Base-by-base conservation (phyloP, 2,888 invertebrate genomes). In the Lysandra bellargus region DNA sequence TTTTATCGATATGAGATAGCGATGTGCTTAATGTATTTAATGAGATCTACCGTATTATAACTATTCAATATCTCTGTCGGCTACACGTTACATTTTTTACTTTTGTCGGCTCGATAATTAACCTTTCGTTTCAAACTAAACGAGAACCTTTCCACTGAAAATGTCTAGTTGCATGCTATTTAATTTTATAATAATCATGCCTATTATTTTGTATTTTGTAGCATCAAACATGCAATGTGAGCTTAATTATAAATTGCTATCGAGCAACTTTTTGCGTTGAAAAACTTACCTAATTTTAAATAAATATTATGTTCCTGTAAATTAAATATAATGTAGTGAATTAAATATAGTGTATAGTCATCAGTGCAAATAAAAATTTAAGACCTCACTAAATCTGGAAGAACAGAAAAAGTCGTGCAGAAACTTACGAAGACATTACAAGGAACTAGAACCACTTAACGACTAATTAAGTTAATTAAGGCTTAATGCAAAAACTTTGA, bases 1-100 rank as follows among this genome's bases (percentile, higher is more conserved):
- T 57, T 76, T 76, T 76, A 53, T 76, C 76, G 75, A 75, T 53
- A 75, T 53, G 53, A 44, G 75, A 49, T 75, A 75, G 75, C 49
- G 75, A 75, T 49, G 75, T 75, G 23, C 75, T 75, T 75, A 75
- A 49, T 12, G 75, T n/a, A 49, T 12, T 75, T 75, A 30, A 49
- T 49, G 49, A 75, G 49, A 44, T 49, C 23, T 23, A 75, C 30
- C 49, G 49, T 23, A 75, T 75, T 75, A 44, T 49, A 75, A 14
- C 49, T 44, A 75, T 44, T 12, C 23, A 75, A 75, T 49, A 75
- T 44, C n/a, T 40, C 14, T 75, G 49, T 44, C 44, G n/a, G 49
- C 17, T 40, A 74, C 74, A n/a, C n/a, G 40, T 33, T 69, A 33
- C 33, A 69, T 33, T 69, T 69, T 33, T 69, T 37, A 37, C 69